A percentile compares a stretch with the other conserved stretches of the same genome.
These are phyloP conservation scores for Gandaritis pyraliata DNA, from an alignment of 2,888 invertebrate genomes.

Conservation along the genomic window DNA sequence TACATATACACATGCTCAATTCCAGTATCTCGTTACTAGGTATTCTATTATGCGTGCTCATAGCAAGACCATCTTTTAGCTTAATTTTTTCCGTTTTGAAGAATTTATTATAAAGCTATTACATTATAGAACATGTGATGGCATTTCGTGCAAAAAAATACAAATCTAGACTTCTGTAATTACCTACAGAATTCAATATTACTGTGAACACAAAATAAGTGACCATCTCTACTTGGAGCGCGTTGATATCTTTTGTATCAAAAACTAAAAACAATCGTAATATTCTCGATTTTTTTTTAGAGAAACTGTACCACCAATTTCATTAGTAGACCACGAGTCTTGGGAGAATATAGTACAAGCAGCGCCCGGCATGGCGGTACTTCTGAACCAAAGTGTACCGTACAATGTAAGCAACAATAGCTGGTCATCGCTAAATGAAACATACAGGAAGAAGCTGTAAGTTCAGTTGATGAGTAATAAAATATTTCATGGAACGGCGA, in stretches of 20 bases:
- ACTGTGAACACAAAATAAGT: too few species aligned
- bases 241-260: slow-evolving; percentile 6
- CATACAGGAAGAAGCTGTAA: slow-evolving; percentile 31
- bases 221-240: too few species aligned
- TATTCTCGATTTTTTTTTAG: neutral
- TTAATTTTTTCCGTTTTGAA: too few species aligned
- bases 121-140: too few species aligned
- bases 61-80: too few species aligned
- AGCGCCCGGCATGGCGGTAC: slow-evolving; percentile 67
- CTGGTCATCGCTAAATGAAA: slow-evolving; percentile 27
- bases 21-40: too few species aligned
- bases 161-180: too few species aligned
- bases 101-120: too few species aligned
- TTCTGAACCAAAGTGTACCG: slow-evolving; percentile 53
- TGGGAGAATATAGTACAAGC: slow-evolving; percentile 75
- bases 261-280: neutral
- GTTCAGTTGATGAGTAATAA: slow-evolving; percentile 16
- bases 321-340: slow-evolving; percentile 69
- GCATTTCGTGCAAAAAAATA: too few species aligned
- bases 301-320: slow-evolving; percentile 43
- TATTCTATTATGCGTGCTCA: too few species aligned
- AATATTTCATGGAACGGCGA: slow-evolving; percentile 5
- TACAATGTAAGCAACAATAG: slow-evolving; percentile 17
- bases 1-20: too few species aligned
- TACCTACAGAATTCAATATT: too few species aligned